Evolutionary conservation across 2,888 invertebrate species (phyloP), one percentile per base, ranked within the genome.

Genomic region (Achlya flavicornis): DNA sequence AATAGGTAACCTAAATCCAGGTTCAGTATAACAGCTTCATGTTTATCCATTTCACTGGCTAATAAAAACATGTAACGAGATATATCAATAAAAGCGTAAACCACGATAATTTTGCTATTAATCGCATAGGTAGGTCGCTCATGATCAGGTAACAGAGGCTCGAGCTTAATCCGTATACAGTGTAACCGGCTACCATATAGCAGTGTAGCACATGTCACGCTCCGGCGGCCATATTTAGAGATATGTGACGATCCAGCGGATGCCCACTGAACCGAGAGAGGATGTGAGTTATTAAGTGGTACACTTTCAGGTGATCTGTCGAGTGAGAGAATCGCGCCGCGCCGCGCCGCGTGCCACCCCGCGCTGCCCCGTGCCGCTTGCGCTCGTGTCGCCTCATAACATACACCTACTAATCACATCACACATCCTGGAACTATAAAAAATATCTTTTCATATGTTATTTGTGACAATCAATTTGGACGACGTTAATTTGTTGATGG

Each of bases 221-320:
- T 90, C 84, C 86, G 85, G 68, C 86, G 90, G 80, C 83, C 92
- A 88, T 92, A 93, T 93, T 93, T 93, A 92, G 92, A 93, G 90
- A 91, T 92, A 87, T 89, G 92, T 92, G 92, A 91, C 93, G 92
- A 90, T 90, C 89, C 92, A 93, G 86, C 90, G 92, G 82, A 80
- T 90, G 92, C 91, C 88, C 93, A 93, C 79, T 93, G 93, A 93
- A 88, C 93, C 91, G 93, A 83, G 85, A 86, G 87, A 89, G 91
- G 92, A 92, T 91, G 92, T 90, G 93, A 92, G 93, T 91, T 89
- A 92, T 92, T 92, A 92, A 92, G 91, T 92, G 90, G 90, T 91
- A 91, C 91, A 91, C 90, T 90, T 91, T 91, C 93, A 93, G 91
- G 89, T 93, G 92, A 92, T 92, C 93, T 90, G 89, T 91, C 91